Evolutionary conservation across 2,113 vertebrate genomes (phyloP).

Genomic region (Gallinago jamesoni): DNA sequence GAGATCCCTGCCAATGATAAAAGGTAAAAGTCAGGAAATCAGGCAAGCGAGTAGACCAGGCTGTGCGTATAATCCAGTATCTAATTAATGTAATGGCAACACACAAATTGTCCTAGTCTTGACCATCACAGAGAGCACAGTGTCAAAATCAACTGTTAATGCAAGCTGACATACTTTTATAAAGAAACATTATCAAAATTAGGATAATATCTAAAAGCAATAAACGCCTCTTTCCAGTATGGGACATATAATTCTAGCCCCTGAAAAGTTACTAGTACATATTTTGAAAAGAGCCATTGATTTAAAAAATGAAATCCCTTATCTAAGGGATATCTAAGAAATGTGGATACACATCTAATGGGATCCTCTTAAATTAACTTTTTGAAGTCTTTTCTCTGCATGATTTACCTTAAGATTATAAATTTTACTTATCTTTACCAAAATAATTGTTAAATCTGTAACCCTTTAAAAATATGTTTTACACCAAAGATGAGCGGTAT

Average conservation of each 20-base stretch:
- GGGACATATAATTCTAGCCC: not conserved
- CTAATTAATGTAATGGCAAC: not conserved
- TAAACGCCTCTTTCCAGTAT: not conserved
- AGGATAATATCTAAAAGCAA: not conserved
- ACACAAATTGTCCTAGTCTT: not conserved
- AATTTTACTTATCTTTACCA: not conserved
- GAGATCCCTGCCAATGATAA: not conserved
- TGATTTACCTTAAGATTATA: not conserved
- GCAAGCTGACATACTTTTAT: not conserved
- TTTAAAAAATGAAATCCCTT: not conserved
- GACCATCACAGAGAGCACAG: not conserved
- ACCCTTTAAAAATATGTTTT: not conserved
- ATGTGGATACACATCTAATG: not conserved
- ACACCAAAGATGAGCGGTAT: not conserved
- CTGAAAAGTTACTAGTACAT: not conserved
- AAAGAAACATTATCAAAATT: not conserved
- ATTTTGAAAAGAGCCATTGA: not conserved
- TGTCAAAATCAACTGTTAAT: not conserved
- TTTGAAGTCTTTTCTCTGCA: not conserved
- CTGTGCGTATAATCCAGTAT: not conserved
- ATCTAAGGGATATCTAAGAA: not conserved
- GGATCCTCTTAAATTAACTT: not conserved
- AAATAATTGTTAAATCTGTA: not conserved
- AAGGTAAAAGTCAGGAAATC: not conserved
- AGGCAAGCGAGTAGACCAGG: not conserved